Evolutionary conservation across 2,888 invertebrate genomes (phyloP), one percentile per base, ranked within the genome.

Genomic region (Synergus umbraculus): DNA sequence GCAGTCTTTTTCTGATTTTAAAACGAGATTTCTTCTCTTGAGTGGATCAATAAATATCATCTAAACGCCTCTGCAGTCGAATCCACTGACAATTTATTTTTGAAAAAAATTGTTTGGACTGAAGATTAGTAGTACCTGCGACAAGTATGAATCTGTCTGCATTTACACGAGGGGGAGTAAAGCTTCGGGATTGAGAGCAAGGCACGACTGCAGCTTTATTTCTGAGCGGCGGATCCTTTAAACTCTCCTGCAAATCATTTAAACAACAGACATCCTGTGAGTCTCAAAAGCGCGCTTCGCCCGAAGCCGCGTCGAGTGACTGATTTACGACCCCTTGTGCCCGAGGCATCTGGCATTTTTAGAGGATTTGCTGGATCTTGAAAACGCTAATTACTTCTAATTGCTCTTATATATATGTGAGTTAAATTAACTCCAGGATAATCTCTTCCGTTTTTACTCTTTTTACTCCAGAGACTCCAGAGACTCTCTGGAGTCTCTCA

Each of bases 311-410:
- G 29, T 29, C 79, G 77, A 65, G n/a, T 46, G 29, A 58, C 29
- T 60, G 85, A 84, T 87, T 86, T 86, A 87, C 86, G 43, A 84
- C 80, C 65, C 84, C 81, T 82, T 83, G 82, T 82, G 67, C 79
- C 80, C 78, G 76, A 77, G 64, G 83, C 85, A 85, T 87, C 87
- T 87, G 87, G 84, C 69, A 37, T 29, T 73, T 73, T 73, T 54
- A 37, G 49, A 73, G 49, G 49, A 54, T 73, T 73, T 54, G 7
- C 10, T 76, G 81, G 67, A 83, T 84, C 82, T 46, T 46, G 60
- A 79, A 64, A 80, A 76, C 78, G 76, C 85, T 88, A 87, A 87
- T 87, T 87, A 86, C 78, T 76, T 80, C 49, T 69, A 81, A 77
- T 83, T 78, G 80, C 83, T 80, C 15, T 81, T 49, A 22, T 22